Evolutionary conservation across 2,797 vertebrate species (phyloP).

Genomic region (Allobates femoralis): DNA sequence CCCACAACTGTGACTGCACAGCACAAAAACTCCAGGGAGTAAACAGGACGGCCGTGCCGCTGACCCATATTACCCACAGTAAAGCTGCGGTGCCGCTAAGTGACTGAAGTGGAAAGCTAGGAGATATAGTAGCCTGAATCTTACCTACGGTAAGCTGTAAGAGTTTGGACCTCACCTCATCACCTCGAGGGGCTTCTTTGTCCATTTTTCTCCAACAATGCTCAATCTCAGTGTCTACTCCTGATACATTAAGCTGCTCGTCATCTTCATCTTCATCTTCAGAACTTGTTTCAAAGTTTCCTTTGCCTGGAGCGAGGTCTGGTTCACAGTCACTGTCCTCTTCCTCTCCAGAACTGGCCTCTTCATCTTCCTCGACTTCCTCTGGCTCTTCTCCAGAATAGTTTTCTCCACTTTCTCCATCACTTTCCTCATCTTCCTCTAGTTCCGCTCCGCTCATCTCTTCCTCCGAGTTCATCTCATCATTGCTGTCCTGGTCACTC

Average conservation of each 20-base stretch:
- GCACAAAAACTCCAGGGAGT: no score
- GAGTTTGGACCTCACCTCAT: conserved; percentile 76
- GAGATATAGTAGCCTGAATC: no score
- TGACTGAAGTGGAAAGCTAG: no score
- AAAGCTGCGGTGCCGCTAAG: no score
- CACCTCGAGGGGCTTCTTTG: conserved; percentile 85
- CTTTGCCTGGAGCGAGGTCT: conserved; percentile 91
- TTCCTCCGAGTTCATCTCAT: conserved; percentile 51
- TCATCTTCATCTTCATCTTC: conserved; percentile 82
- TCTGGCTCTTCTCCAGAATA: conserved; percentile 68
- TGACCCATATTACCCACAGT: no score
- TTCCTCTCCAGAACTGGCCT: conserved; percentile 67
- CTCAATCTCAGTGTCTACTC: conserved; percentile 82
- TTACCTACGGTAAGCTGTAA: neutral
- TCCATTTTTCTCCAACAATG: conserved; percentile 94
- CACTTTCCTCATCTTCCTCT: conserved; percentile 63
- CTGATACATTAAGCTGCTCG: conserved; percentile 68
- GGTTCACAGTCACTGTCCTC: conserved; percentile 81
- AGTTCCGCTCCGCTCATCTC: conserved; percentile 52
- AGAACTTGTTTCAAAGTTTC: conserved; percentile 95
- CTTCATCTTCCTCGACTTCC: conserved; percentile 68
- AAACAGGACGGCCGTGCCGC: no score
- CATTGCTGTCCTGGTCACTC: conserved; percentile 52
- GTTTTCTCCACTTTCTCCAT: conserved; percentile 65
- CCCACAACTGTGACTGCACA: no score